Evolutionary conservation across 2,113 vertebrate genomes (phyloP).

Genomic region (Leptocoma aspasia): DNA sequence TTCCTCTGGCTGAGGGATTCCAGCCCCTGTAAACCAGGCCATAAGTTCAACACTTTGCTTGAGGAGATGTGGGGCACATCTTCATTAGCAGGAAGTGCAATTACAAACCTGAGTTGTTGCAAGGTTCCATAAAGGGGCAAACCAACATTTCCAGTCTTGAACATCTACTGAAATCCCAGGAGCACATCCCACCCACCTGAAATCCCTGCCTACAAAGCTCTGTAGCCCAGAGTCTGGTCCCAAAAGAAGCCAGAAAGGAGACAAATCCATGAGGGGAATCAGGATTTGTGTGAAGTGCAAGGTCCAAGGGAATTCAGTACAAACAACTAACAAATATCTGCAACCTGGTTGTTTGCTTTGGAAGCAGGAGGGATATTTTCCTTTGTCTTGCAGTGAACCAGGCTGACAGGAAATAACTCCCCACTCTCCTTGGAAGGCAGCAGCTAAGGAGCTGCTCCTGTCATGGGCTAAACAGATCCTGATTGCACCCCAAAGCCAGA

Average conservation of each 20-base stretch:
- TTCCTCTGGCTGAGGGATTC: neutral
- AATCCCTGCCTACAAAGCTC: neutral
- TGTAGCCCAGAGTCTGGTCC: accelerated
- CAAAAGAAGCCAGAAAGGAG: neutral
- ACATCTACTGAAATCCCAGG: accelerated
- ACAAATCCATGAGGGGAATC: neutral
- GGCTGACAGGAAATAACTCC: neutral
- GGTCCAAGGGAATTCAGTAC: neutral
- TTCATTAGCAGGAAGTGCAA: neutral
- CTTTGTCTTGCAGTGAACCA: neutral
- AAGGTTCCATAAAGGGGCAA: neutral
- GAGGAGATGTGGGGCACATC: neutral
- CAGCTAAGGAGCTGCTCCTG: neutral
- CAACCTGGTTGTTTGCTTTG: neutral
- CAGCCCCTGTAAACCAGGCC: neutral
- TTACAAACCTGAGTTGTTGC: neutral
- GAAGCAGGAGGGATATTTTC: neutral
- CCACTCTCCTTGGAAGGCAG: neutral
- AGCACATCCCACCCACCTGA: neutral
- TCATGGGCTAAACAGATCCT: neutral
- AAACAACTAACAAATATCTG: neutral
- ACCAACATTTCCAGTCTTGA: neutral
- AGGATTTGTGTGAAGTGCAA: neutral
- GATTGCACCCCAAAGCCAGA: neutral
- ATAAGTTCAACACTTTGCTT: neutral